phyloP scores from a whole-genome alignment of 2,888 invertebrate species.

The Abrostola tripartita region DNA sequence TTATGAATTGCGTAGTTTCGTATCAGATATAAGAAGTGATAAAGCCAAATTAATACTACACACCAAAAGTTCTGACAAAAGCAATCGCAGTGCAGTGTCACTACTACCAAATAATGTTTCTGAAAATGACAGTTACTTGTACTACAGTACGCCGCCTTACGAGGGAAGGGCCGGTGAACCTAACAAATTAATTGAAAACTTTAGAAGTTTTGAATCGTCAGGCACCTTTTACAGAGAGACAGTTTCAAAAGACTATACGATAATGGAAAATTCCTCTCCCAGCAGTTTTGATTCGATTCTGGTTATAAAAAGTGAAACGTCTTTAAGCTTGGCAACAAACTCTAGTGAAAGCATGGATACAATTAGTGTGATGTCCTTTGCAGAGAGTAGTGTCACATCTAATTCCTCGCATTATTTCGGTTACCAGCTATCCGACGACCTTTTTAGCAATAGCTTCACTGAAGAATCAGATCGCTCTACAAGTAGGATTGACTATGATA shows the following conservation, averaged over 20 bases:
- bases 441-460: constrained; percentile 15
- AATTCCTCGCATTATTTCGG: constrained; percentile 49
- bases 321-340: constrained; percentile 54
- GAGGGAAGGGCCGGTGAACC: constrained; percentile 1
- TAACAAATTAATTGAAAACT: constrained; percentile 1
- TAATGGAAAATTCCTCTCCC: constrained; percentile 15
- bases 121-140: constrained; percentile 2
- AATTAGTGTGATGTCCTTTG: constrained; percentile 59
- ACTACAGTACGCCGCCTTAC: not conserved
- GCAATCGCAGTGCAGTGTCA: not conserved
- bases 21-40: not conserved
- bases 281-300: constrained; percentile 60
- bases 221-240: not conserved
- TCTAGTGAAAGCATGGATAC: constrained; percentile 42
- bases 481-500: constrained; percentile 32
- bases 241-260: constrained; percentile 4
- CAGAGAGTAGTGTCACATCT: constrained; percentile 43
- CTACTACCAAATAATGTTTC: not conserved
- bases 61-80: constrained; percentile 9
- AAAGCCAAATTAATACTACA: not conserved
- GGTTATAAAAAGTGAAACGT: constrained; percentile 59
- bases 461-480: constrained; percentile 40
- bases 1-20: not conserved
- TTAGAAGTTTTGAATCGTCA: constrained; percentile 5
- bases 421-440: constrained; percentile 34